Conservation (phyloP, 2,888 invertebrate genomes). For the Argyresthia albistria region DNA sequence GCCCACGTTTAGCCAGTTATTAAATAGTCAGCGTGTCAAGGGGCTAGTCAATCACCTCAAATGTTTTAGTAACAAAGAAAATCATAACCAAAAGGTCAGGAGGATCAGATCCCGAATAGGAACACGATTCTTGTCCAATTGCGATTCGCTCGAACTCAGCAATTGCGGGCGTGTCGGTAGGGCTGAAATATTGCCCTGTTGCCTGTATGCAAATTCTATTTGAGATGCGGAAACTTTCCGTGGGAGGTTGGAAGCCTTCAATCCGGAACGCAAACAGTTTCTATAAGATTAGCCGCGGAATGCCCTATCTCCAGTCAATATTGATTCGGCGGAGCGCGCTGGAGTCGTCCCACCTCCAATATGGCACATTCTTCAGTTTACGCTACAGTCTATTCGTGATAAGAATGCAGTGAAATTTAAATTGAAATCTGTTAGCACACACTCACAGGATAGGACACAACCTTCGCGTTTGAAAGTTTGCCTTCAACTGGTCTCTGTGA, state of each 20-base stretch:
- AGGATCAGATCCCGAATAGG: conserved; percentile 19
- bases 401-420: neutral
- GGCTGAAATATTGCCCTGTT: conserved; percentile 53
- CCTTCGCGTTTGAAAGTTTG: too few species aligned
- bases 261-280: conserved; percentile 61
- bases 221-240: conserved; percentile 57
- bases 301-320: conserved; percentile 51
- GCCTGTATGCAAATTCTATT: conserved; percentile 63
- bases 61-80: too few species aligned
- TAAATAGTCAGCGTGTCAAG: too few species aligned
- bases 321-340: conserved; percentile 21
- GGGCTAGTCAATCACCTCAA: too few species aligned
- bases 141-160: too few species aligned
- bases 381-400: neutral
- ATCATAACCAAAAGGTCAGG: too few species aligned
- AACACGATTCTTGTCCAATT: too few species aligned
- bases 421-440: neutral
- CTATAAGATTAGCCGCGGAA: conserved; percentile 64
- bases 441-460: too few species aligned
- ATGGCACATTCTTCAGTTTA: neutral
- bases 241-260: conserved; percentile 50
- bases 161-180: too few species aligned
- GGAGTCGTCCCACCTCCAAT: neutral
- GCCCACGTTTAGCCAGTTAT: too few species aligned
- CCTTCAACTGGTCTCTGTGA: too few species aligned